These are phyloP conservation scores for Scelioninae gen. 1 DNA, from an alignment of 2,888 invertebrate genomes.

Conservation along the genomic window DNA sequence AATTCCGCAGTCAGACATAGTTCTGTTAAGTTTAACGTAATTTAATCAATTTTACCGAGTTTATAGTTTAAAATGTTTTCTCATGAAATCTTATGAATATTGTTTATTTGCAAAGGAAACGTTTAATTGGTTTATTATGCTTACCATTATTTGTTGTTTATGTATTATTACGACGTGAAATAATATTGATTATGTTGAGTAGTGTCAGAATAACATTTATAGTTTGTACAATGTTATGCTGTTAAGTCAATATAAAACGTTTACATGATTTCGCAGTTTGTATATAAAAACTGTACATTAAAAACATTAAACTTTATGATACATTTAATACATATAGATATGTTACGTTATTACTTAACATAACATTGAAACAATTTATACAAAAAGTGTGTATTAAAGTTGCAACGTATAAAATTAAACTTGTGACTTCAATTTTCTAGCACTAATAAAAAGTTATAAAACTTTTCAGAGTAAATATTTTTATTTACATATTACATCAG, in stretches of 20 bases:
- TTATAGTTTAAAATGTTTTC: conserved; percentile 4
- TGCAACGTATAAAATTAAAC: too few species aligned
- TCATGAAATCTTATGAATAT: conserved; percentile 3
- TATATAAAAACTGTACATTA: too few species aligned
- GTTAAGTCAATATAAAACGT: background rate
- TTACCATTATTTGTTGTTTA: background rate
- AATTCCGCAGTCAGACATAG: conserved; percentile 28
- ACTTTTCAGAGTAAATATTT: too few species aligned
- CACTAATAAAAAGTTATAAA: too few species aligned
- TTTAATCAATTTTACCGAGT: conserved; percentile 29
- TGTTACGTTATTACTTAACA: too few species aligned
- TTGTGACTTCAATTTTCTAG: too few species aligned
- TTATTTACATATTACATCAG: too few species aligned
- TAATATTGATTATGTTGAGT: background rate
- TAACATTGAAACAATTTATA: too few species aligned
- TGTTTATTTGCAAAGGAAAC: conserved; percentile 12
- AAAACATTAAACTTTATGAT: too few species aligned
- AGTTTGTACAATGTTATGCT: background rate
- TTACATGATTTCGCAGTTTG: background rate
- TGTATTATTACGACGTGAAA: too few species aligned
- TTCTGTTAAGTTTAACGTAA: conserved; percentile 29
- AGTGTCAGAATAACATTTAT: background rate
- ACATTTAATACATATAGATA: too few species aligned
- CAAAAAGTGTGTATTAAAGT: too few species aligned
- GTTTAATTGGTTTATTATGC: background rate